These are phyloP conservation scores for Dicerorhinus sumatrensis DNA, from an alignment of 2,113 vertebrate species.

Conservation along the genomic window DNA sequence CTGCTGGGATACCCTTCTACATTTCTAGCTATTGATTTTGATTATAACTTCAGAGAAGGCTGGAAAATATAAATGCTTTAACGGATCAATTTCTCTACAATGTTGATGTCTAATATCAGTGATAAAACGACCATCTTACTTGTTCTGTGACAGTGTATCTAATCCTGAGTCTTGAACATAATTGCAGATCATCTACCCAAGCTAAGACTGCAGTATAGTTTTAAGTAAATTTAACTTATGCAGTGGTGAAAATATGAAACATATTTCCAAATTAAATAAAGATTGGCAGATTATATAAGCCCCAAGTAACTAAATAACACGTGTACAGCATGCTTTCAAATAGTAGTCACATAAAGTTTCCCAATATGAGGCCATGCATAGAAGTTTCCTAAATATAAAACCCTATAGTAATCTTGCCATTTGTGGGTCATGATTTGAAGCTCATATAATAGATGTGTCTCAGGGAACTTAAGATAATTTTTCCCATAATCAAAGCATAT, in stretches of 20 bases:
- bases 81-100: not conserved
- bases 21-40: slow-evolving; percentile 24
- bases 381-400: not conserved
- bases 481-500: not conserved
- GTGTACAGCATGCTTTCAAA: not conserved
- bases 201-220: not conserved
- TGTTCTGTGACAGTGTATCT: not conserved
- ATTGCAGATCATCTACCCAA: not conserved
- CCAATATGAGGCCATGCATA: not conserved
- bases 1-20: not conserved
- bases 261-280: slow-evolving; percentile 45
- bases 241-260: not conserved
- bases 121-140: not conserved
- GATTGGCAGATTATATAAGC: not conserved
- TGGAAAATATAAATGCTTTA: not conserved
- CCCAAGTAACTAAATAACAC: not conserved
- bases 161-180: not conserved
- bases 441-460: not conserved
- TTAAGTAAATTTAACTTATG: not conserved
- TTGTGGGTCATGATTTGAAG: slow-evolving; percentile 3
- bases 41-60: not conserved
- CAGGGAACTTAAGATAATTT: not conserved
- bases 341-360: not conserved
- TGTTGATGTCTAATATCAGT: not conserved
- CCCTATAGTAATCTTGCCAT: not conserved